A percentile compares a stretch with the other conserved stretches of the same genome.
Evolutionary conservation across 2,113 vertebrate genomes (phyloP).

Genomic region (Paracanthobrama guichenoti): DNA sequence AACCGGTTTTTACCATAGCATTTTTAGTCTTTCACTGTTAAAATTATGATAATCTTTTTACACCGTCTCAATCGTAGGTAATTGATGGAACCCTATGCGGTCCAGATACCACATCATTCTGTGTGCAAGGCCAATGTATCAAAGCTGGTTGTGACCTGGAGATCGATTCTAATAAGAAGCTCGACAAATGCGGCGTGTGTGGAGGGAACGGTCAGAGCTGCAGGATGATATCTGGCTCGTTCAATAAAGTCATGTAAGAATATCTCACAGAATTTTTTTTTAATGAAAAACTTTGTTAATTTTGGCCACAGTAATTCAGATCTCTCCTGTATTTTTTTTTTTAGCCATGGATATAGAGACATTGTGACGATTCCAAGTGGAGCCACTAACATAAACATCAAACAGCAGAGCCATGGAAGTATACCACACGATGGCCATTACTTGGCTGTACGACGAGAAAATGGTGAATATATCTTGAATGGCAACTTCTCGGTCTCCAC

Average conservation of each 20-base stretch:
- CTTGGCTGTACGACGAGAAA: slow-evolving; percentile 83
- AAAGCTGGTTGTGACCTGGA: slow-evolving; percentile 94
- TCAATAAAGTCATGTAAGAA: slow-evolving; percentile 84
- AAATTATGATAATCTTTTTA: too few relatives aligned
- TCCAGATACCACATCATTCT: slow-evolving; percentile 93
- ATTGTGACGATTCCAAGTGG: slow-evolving; percentile 91
- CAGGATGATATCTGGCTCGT: slow-evolving; percentile 87
- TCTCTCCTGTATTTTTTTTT: slow-evolving; percentile 43
- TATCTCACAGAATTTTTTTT: background rate
- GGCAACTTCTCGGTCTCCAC: slow-evolving; percentile 91
- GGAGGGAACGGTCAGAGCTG: slow-evolving; percentile 87
- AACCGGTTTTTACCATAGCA: too few relatives aligned
- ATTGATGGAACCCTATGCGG: slow-evolving; percentile 91
- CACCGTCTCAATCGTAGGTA: slow-evolving; percentile 75
- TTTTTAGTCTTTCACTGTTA: too few relatives aligned
- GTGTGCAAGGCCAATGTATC: slow-evolving; percentile 93
- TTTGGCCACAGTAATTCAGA: background rate
- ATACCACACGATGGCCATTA: slow-evolving; percentile 89
- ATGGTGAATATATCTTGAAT: slow-evolving; percentile 87
- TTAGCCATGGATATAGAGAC: slow-evolving; percentile 92
- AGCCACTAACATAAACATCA: slow-evolving; percentile 94
- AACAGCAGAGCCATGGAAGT: slow-evolving; percentile 88
- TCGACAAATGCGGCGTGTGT: slow-evolving; percentile 94
- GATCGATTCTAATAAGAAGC: slow-evolving; percentile 87
- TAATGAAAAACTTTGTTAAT: background rate